Evolutionary conservation across 2,113 vertebrate genomes (phyloP).

Genomic region (Vanacampus margaritifer): DNA sequence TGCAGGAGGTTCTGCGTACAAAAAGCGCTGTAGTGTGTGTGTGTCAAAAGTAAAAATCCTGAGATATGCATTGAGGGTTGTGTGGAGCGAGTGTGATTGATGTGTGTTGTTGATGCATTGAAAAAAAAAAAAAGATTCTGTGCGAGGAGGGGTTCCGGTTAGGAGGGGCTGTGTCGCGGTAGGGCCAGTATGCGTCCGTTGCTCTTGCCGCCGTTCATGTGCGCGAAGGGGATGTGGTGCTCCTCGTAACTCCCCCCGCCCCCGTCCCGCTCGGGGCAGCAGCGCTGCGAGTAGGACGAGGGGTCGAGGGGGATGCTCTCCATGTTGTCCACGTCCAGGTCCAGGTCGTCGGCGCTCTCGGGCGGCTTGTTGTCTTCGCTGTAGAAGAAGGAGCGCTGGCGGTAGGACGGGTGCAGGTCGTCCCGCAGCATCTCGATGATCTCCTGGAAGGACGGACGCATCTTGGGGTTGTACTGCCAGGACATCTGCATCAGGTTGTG

Average conservation of each 20-base stretch:
- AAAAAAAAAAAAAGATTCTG: conserved; percentile 26
- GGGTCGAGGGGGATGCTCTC: conserved; percentile 94
- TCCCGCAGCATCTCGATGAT: conserved; percentile 92
- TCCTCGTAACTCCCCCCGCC: conserved; percentile 86
- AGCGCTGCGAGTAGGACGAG: conserved; percentile 80
- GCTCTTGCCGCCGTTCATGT: conserved; percentile 96
- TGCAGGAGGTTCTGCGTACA: conserved; percentile 54
- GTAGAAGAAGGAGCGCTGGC: conserved; percentile 94
- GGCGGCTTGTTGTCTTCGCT: conserved; percentile 95
- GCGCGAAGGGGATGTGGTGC: conserved; percentile 88
- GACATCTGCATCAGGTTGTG: conserved; percentile 95
- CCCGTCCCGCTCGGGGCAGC: conserved; percentile 76
- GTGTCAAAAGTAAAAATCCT: conserved; percentile 79
- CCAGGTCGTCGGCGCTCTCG: conserved; percentile 84
- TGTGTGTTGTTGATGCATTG: conserved; percentile 37
- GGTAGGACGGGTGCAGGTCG: conserved; percentile 87
- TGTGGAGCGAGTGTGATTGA: conserved; percentile 58
- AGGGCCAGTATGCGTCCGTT: conserved; percentile 87
- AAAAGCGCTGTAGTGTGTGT: conserved; percentile 68
- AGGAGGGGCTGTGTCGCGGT: conserved; percentile 87
- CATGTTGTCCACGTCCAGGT: conserved; percentile 96
- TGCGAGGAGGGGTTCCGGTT: conserved; percentile 55
- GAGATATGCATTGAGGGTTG: conserved; percentile 78
- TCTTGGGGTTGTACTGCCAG: conserved; percentile 98
- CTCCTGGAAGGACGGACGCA: conserved; percentile 91